A percentile compares a stretch with the other conserved stretches of the same genome.
Conservation (phyloP, 2,113 vertebrate species). For the Montifringilla adamsi region DNA sequence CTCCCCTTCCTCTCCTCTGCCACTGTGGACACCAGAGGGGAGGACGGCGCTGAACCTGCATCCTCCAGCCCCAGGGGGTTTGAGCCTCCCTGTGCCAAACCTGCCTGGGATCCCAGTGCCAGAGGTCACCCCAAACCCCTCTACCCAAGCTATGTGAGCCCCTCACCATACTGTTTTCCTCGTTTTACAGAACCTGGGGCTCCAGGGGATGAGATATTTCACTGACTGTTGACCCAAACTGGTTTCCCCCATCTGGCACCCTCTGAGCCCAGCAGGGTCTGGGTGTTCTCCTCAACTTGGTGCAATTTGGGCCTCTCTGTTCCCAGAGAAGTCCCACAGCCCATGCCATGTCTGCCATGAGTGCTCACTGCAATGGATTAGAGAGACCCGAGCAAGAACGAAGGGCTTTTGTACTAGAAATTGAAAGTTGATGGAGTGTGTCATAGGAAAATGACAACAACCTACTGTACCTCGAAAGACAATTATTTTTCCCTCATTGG, state of each 20-base stretch:
- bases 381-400: background rate
- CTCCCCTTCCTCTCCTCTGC: background rate
- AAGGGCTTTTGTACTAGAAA: slow-evolving; percentile 52
- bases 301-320: background rate
- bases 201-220: background rate
- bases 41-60: accelerated
- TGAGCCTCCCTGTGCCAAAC: background rate
- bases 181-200: background rate
- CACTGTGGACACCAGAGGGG: accelerated
- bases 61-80: background rate
- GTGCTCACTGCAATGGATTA: background rate
- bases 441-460: slow-evolving; percentile 64
- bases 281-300: background rate
- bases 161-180: background rate
- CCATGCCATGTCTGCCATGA: background rate
- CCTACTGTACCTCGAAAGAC: slow-evolving; percentile 55
- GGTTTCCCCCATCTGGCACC: background rate
- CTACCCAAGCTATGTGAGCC: background rate
- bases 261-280: background rate
- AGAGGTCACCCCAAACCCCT: background rate
- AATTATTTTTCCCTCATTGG: slow-evolving; percentile 67
- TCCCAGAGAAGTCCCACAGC: background rate
- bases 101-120: accelerated
- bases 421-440: slow-evolving; percentile 70
- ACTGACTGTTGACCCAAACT: background rate